Evolutionary conservation across 2,113 vertebrate species (phyloP).

Genomic region (Amia ocellicauda): DNA sequence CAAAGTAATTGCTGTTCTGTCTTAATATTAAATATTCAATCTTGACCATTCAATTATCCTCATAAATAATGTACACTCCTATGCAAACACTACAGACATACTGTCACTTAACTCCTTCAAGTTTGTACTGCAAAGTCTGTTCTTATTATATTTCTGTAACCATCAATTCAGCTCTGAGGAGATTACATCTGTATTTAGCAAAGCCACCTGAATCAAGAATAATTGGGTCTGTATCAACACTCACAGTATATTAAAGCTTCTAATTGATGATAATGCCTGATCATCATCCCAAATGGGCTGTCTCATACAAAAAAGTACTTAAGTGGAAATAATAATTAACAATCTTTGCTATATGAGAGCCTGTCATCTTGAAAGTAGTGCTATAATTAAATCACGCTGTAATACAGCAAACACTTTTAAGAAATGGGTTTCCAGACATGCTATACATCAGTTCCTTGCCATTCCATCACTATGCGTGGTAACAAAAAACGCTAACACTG

Average conservation of each 20-base stretch:
- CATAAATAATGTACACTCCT: no score
- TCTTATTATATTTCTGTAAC: no score
- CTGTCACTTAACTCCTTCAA: no score
- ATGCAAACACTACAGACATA: no score
- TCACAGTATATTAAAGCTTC: neutral
- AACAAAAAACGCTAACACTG: neutral
- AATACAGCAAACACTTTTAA: neutral
- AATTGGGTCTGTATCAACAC: neutral
- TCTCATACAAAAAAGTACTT: neutral
- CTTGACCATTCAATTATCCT: no score
- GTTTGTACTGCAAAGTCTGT: no score
- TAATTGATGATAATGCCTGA: neutral
- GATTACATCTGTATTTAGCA: no score
- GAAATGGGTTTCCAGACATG: neutral
- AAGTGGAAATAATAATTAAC: neutral
- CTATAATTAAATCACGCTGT: neutral
- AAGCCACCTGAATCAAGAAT: neutral
- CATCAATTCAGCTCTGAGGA: no score
- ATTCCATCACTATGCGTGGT: no score
- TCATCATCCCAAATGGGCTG: neutral
- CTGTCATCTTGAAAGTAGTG: neutral
- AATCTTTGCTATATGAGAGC: neutral
- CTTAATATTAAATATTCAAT: no score
- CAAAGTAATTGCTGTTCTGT: no score
- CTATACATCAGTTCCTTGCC: no score